Base-by-base conservation (phyloP, 1,140 invertebrate species). In the Coenobita brevimanus region DNA sequence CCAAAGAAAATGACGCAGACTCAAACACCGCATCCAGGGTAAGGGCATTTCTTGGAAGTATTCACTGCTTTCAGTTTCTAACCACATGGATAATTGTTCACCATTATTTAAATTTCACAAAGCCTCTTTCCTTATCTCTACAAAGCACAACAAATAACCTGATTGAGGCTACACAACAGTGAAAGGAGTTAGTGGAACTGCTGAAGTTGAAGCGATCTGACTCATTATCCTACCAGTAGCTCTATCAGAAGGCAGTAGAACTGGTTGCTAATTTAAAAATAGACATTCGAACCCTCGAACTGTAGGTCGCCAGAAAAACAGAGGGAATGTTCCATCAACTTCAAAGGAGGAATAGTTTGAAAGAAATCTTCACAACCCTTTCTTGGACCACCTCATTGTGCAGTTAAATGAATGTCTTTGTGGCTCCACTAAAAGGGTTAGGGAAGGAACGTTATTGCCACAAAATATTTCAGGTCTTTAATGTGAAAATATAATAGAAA, bases 41-140 rank as follows among this genome's bases (percentile, higher is more conserved):
- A 17, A n/a, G 71, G 71, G 33, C 30, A 75, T 75, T 36, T 75
- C 71, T 75, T 41, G 71, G 71, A 75, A 75, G 71, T n/a, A 38
- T 75, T 75, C 30, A 36, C 71, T 75, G 15, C 71, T 75, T 75
- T 36, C 71, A 33, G 71, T 75, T 75, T 27, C 24, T 75, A 75
- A 75, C 36, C 71, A 75, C 71, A 10, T 33, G 13, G 36, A 75
- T 75, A 36, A 75, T 33, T 75, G 71, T 75, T 36, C 71, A 75
- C 46, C 46, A 50, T 50, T 50, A 50, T 17, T 17, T 50, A 50
- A 50, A 50, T 50, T 50, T 50, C 46, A 50, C 17, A 50, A 50
- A 50, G 46, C 46, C 46, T 50, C 46, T 50, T 50, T 50, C 46
- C 46, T 50, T 50, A 50, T 50, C 46, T 50, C 46, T 50, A 50